These are phyloP conservation scores for Globodera rostochiensis DNA, from an alignment of 1,140 invertebrate genomes.

Conservation along the genomic window DNA sequence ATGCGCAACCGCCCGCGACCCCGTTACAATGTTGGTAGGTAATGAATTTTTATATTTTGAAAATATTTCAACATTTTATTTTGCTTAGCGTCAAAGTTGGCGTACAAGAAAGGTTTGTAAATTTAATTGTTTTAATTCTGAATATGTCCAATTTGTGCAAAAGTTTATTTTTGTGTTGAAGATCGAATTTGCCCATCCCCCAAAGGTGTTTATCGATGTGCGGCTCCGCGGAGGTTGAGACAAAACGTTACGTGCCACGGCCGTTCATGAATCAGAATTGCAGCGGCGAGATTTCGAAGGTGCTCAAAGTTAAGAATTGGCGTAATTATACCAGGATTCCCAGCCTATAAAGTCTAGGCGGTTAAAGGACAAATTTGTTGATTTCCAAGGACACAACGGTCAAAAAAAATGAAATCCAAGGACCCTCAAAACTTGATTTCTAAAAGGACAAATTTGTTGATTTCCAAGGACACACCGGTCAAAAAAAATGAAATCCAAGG, in stretches of 20 bases:
- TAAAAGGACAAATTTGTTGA: no score
- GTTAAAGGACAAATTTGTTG: no score
- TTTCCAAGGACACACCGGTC: no score
- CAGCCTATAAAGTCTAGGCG: no score
- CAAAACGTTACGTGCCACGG: constrained; percentile 24
- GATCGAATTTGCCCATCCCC: neutral
- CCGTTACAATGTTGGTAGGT: constrained; percentile 27
- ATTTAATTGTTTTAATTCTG: neutral
- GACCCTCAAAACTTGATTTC: no score
- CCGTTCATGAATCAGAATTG: constrained; percentile 30
- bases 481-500: no score
- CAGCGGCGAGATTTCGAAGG: constrained; percentile 24
- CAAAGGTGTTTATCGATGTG: constrained; percentile 24
- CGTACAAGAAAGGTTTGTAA: constrained; percentile 7
- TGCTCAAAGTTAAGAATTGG: neutral
- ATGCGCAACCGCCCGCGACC: neutral
- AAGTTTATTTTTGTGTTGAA: neutral
- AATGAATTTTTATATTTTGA: neutral
- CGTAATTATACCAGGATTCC: no score
- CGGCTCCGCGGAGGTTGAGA: constrained; percentile 17
- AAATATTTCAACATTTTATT: neutral
- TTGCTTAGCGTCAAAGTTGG: neutral
- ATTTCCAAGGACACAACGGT: no score
- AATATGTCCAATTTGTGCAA: no score
- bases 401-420: no score